Evolutionary conservation across 2,113 vertebrate species (phyloP).

Genomic region (Cryptoleucopteryx plumbea): DNA sequence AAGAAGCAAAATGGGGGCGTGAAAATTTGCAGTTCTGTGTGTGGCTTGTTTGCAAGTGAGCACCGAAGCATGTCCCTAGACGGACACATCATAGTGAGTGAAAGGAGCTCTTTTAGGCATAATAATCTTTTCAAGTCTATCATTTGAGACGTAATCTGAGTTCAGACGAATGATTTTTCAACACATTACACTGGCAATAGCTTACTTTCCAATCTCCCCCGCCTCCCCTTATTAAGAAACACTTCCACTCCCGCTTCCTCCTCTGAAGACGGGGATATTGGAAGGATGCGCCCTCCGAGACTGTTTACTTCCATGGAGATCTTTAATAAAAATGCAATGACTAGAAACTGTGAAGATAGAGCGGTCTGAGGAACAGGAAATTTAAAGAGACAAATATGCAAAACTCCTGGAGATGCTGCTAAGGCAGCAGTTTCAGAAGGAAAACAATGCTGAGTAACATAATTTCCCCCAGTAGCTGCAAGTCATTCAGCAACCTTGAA

Average conservation of each 20-base stretch:
- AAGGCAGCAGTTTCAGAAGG: not conserved
- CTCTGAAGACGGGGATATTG: not conserved
- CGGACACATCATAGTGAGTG: not conserved
- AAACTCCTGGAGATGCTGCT: not conserved
- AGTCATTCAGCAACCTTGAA: constrained; percentile 30
- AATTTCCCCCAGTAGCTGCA: not conserved
- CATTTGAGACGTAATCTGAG: not conserved
- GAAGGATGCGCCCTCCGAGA: constrained; percentile 15
- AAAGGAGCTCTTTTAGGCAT: not conserved
- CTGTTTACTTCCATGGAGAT: constrained; percentile 27
- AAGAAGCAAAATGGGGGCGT: not conserved
- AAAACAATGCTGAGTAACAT: constrained; percentile 25
- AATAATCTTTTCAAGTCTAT: not conserved
- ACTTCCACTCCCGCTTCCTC: not conserved
- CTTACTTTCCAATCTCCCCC: not conserved
- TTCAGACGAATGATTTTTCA: not conserved
- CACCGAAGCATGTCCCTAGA: not conserved
- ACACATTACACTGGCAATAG: not conserved
- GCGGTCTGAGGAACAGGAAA: not conserved
- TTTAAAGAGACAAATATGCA: not conserved
- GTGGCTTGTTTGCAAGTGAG: not conserved
- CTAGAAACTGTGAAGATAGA: not conserved
- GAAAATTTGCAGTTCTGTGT: not conserved
- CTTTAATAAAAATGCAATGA: constrained; percentile 15
- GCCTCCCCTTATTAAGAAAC: not conserved